These are phyloP conservation scores for Drosophila orosa DNA, from an alignment of 1,140 invertebrate species.

Conservation along the genomic window DNA sequence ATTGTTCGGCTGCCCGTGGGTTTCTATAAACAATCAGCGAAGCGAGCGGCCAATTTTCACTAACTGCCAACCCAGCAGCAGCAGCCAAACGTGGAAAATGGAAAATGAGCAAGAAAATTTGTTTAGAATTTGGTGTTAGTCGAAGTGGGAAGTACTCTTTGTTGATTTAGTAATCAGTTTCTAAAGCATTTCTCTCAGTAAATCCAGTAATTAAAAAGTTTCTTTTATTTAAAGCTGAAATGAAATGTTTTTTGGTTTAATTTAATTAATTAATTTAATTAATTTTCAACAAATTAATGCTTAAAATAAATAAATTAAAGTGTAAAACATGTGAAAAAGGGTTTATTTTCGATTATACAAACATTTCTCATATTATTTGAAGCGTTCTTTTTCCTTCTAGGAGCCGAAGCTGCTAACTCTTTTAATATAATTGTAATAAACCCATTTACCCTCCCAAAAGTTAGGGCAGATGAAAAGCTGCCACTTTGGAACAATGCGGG, in stretches of 20 bases:
- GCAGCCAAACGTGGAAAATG: slow-evolving; percentile 60
- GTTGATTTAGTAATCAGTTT: no score
- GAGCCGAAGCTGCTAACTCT: background rate
- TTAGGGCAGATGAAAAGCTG: slow-evolving; percentile 22
- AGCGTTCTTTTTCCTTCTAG: no score
- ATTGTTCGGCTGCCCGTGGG: slow-evolving; percentile 61
- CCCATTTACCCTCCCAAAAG: background rate
- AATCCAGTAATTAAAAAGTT: background rate
- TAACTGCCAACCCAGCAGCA: slow-evolving; percentile 58
- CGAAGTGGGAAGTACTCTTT: slow-evolving; percentile 1
- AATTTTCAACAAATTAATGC: background rate
- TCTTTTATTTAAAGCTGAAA: background rate
- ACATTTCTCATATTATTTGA: background rate
- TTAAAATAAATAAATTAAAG: background rate
- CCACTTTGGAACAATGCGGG: slow-evolving; percentile 29
- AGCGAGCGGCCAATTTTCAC: slow-evolving; percentile 73
- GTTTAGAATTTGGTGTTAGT: background rate
- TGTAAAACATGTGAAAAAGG: background rate
- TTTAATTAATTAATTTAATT: no score
- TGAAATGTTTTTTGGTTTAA: background rate
- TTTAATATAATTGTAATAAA: background rate
- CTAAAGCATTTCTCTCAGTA: background rate
- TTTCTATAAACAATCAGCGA: slow-evolving; percentile 78
- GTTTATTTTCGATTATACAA: background rate
- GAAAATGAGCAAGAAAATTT: slow-evolving; percentile 35